Conservation (phyloP, 2,888 invertebrate genomes). For the Lingula anatina region DNA sequence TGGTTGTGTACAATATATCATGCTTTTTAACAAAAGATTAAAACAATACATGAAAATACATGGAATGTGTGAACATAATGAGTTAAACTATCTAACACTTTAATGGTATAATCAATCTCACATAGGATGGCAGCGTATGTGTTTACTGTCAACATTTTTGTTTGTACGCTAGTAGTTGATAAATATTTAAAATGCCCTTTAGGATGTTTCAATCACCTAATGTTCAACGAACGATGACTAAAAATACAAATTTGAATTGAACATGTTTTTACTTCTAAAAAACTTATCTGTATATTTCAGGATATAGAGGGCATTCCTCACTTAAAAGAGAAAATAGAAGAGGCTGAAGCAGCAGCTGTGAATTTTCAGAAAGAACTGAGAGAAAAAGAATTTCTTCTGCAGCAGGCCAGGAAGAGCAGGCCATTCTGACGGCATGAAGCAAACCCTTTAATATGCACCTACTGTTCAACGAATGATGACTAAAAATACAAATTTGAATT, state of each 20-base stretch:
- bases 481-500: no score
- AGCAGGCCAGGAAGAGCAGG: constrained; percentile 28
- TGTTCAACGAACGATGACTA: no score
- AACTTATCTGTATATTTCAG: constrained; percentile 17
- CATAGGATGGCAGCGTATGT: not conserved
- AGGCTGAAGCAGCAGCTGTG: constrained; percentile 15
- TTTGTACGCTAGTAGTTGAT: not conserved
- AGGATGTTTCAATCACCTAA: no score
- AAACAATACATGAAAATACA: not conserved
- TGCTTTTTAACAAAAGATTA: not conserved
- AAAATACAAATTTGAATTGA: no score
- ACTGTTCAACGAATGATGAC: no score
- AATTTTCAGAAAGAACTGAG: constrained; percentile 22
- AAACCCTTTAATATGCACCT: no score
- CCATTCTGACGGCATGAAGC: no score
- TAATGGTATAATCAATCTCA: not conserved
- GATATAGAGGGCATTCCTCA: constrained; percentile 31
- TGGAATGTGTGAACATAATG: not conserved
- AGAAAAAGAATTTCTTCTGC: constrained; percentile 23
- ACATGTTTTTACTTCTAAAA: no score
- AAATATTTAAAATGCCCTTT: no score
- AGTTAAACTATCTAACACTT: not conserved
- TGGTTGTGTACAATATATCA: not conserved
- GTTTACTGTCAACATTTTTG: not conserved
- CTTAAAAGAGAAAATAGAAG: constrained; percentile 23